These are phyloP conservation scores for Drosophila azteca DNA, from an alignment of 1,140 invertebrate species.

Conservation along the genomic window DNA sequence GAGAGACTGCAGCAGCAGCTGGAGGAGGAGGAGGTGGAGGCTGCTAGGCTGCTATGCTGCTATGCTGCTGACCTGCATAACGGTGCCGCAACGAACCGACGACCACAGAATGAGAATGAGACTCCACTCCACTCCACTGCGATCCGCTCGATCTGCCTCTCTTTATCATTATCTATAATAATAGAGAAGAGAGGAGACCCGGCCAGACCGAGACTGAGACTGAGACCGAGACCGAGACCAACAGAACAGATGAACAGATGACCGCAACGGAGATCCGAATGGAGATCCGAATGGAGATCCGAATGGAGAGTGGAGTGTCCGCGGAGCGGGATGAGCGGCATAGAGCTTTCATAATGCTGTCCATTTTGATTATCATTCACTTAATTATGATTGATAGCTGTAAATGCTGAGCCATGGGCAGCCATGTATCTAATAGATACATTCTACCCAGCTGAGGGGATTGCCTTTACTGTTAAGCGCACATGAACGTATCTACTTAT, in stretches of 20 bases:
- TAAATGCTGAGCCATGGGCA: slow-evolving; percentile 63
- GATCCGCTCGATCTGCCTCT: slow-evolving; percentile 67
- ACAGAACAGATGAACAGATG: slow-evolving; percentile 12
- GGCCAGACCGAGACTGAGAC: slow-evolving; percentile 25
- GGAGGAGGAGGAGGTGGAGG: slow-evolving; percentile 16
- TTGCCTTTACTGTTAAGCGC: slow-evolving; percentile 72
- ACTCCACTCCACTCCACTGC: slow-evolving; percentile 29
- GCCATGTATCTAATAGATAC: slow-evolving; percentile 66
- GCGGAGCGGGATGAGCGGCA: not conserved
- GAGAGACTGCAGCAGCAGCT: not conserved
- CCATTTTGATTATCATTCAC: slow-evolving; percentile 81
- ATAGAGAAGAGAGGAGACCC: slow-evolving; percentile 42
- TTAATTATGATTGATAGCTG: slow-evolving; percentile 83
- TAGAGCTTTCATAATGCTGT: slow-evolving; percentile 71
- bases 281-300: slow-evolving; percentile 18
- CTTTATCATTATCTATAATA: slow-evolving; percentile 77
- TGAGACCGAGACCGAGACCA: not conserved
- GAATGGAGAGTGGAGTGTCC: not conserved
- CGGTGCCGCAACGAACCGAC: slow-evolving; percentile 59
- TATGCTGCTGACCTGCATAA: slow-evolving; percentile 69
- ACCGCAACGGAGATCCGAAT: slow-evolving; percentile 27
- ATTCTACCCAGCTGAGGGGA: slow-evolving; percentile 39
- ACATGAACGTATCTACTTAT: slow-evolving; percentile 31
- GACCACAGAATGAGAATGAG: slow-evolving; percentile 41
- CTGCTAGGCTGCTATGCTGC: slow-evolving; percentile 20